Evolutionary conservation across 1,140 invertebrate species (phyloP), one percentile per base, ranked within the genome.

Genomic region (Drosophila ficusphila): DNA sequence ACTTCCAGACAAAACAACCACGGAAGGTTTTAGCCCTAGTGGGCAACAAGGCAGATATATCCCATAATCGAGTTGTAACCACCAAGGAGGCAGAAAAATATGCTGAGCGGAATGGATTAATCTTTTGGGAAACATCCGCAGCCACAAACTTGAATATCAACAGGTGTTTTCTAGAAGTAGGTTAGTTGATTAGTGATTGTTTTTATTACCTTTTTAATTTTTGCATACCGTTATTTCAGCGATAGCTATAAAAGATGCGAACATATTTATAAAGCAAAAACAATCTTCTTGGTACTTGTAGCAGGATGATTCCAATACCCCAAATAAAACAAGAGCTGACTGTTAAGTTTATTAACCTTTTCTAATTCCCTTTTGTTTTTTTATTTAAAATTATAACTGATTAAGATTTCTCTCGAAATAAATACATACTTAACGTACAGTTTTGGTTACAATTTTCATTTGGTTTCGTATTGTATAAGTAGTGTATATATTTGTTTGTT

Each of bases 361-460:
- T 86, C 81, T 86, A 85, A 61, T 76, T 83, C 75, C 69, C 58
- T 49, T 54, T 83, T 75, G 48, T 27, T 74, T 81, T 85, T 73
- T 74, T 65, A 65, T 75, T 71, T 74, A 29, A 85, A 85, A 86
- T 86, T 60, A 85, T 86, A 85, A 69, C 72, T 56, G 71, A 65
- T 73, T 73, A 73, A 71, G 54, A 61, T 72, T 39, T 72, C 68
- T 62, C 56, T 62, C 52, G 48, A 85, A 85, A 85, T 86, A 81
- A 85, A 86, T 73, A 76, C 68, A 86, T 73, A 65, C 72, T 78
- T 76, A 85, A 51, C 68, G 29, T 85, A 79, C 31, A 47, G 38
- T 60, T 31, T 83, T 48, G 81, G 65, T 86, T 85, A 86, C 72
- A 86, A 42, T 79, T 79, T 70, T 41, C 41, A 31, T 27, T 68